phyloP scores from a whole-genome alignment of 2,888 invertebrate species.

The Amphipoea oculea region DNA sequence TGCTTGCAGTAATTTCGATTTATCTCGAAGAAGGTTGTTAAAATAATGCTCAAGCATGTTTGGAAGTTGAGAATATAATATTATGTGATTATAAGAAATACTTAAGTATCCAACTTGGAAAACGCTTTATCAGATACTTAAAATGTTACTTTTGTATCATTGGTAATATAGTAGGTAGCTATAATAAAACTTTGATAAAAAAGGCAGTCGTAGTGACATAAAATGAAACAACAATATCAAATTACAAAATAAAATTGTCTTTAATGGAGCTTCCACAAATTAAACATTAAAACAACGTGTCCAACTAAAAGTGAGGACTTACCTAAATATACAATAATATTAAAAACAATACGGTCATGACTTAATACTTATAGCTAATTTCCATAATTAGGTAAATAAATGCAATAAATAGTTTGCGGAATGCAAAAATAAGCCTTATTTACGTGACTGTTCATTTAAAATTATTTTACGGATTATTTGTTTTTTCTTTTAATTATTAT shows the following conservation, averaged over 20 bases:
- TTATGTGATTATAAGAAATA: too few species aligned
- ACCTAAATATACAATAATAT: slow-evolving; percentile 59
- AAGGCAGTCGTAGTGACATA: neutral
- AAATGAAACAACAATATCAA: slow-evolving; percentile 77
- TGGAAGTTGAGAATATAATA: too few species aligned
- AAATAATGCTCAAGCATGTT: too few species aligned
- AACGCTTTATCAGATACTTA: too few species aligned
- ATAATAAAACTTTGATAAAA: neutral
- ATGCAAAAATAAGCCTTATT: slow-evolving; percentile 47
- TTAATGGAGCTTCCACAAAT: slow-evolving; percentile 74
- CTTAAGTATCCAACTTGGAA: neutral
- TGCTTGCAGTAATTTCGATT: too few species aligned
- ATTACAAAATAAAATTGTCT: slow-evolving; percentile 84
- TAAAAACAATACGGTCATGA: slow-evolving; percentile 59
- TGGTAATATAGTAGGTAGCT: neutral
- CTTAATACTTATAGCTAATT: slow-evolving; percentile 50
- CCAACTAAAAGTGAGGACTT: slow-evolving; percentile 60
- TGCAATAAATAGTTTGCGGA: slow-evolving; percentile 64
- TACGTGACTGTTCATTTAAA: slow-evolving; percentile 18
- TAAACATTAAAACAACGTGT: slow-evolving; percentile 74
- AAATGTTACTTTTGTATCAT: neutral
- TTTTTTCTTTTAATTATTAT: neutral
- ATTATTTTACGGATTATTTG: slow-evolving; percentile 25
- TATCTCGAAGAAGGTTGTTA: too few species aligned
- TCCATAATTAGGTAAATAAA: slow-evolving; percentile 37